Conservation (phyloP, 2,113 vertebrate species). For the Pyxicephalus adspersus region DNA sequence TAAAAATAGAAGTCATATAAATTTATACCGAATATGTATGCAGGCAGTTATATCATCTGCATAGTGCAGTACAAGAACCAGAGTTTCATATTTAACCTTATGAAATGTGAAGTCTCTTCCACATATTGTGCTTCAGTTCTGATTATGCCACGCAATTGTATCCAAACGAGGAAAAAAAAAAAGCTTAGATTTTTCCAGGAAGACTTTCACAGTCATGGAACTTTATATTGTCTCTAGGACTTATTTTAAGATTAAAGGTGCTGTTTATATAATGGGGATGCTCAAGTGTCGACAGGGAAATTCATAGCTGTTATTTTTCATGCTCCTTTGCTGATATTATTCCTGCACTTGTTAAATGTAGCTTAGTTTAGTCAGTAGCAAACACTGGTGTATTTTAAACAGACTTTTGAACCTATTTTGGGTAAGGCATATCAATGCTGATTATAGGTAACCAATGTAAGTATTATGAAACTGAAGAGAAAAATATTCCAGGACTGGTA, state of each 20-base stretch:
- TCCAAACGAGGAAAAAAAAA: background rate
- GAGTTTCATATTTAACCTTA: background rate
- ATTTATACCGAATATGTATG: background rate
- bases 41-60: background rate
- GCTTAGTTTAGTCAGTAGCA: slow-evolving; percentile 15
- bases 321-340: slow-evolving; percentile 28
- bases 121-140: background rate
- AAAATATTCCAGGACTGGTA: too few relatives aligned
- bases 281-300: slow-evolving; percentile 3
- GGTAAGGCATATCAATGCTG: background rate
- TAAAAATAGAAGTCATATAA: too few relatives aligned
- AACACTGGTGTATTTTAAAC: slow-evolving; percentile 20
- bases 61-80: background rate
- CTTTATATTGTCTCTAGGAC: slow-evolving; percentile 20
- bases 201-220: slow-evolving; percentile 10
- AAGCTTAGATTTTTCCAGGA: slow-evolving; percentile 2
- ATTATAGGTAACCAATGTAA: too few relatives aligned
- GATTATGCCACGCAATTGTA: slow-evolving; percentile 2
- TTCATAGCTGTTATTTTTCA: slow-evolving; percentile 39
- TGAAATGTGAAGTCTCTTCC: background rate
- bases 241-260: slow-evolving; percentile 41
- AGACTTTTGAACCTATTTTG: slow-evolving; percentile 11
- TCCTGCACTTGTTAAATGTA: slow-evolving; percentile 9
- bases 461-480: too few relatives aligned
- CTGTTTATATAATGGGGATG: slow-evolving; percentile 35